Evolutionary conservation across 2,797 vertebrate species (phyloP), one percentile per base, ranked within the genome.

Genomic region (Halcyon badia): DNA sequence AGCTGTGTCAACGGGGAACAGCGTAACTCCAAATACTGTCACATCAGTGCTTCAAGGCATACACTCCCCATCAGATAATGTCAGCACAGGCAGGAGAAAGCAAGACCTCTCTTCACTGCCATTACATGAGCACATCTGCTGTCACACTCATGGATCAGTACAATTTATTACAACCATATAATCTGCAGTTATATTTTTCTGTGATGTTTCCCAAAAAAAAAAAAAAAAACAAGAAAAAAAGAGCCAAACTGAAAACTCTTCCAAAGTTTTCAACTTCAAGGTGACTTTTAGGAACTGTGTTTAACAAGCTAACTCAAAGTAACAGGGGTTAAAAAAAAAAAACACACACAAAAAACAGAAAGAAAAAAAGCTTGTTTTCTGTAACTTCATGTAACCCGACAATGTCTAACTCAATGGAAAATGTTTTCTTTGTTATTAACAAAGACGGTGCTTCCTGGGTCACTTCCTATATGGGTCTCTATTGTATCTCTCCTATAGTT

Each of bases 1-100:
- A 48, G 44, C 2, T 2, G 0, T 30, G 54, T 22, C 17, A 16
- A 46, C 2, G 10, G 24, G 33, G 72, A 72, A 71, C 1, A 1
- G 12, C 0, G 0, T 19, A 68, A n/a, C 22, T 42, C 33, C 39
- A 82, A 81, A 42, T 22, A 49, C 9, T 12, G 33, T 22, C 48
- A 8, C 11, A 41, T 16, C 30, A 71, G 35, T 51, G 14, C 12
- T 14, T 26, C 18, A 11, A 4, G 1, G 1, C 35, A 31, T 6
- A 8, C 2, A 2, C 4, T 68, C 33, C 31, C 31, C 42, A 64
- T 3, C 26, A 33, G 21, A 6, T 5, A 14, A 25, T 0, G 7
- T 10, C 4, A 18, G 15, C 11, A 30, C 22, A 46, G 42, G 42
- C 42, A 52, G 46, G 37, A 58, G 28, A 41, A 66, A 24, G 10